Conservation (phyloP, 2,888 invertebrate species). For the Cynaeus angustus region DNA sequence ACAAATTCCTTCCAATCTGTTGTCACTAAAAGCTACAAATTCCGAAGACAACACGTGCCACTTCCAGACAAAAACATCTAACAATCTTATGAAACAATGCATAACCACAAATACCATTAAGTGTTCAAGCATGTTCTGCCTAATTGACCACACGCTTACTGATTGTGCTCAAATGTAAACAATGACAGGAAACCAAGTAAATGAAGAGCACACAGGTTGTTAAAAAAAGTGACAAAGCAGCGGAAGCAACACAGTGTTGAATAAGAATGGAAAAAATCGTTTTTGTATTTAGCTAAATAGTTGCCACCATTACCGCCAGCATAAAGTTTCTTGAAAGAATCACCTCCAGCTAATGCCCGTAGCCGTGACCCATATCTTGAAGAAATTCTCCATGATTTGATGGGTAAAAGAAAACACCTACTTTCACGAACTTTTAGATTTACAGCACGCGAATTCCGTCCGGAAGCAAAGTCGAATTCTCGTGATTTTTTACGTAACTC, state of each 20-base stretch:
- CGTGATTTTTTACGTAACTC: slow-evolving; percentile 18
- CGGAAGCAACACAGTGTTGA: background rate
- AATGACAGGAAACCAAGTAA: slow-evolving; percentile 20
- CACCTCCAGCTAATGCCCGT: background rate
- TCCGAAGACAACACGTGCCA: background rate
- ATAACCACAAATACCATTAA: slow-evolving; percentile 4
- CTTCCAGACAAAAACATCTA: background rate
- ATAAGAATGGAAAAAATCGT: background rate
- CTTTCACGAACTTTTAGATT: slow-evolving; percentile 11
- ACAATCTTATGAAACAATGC: slow-evolving; percentile 2
- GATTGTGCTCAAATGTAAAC: slow-evolving; percentile 8
- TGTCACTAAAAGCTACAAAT: no score
- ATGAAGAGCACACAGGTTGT: slow-evolving; percentile 15
- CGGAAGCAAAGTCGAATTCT: slow-evolving; percentile 11
- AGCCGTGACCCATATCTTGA: background rate
- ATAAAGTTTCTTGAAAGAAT: no score
- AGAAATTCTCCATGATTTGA: background rate
- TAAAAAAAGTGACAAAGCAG: background rate
- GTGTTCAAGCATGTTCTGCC: no score
- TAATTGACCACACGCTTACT: background rate
- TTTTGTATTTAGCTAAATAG: no score
- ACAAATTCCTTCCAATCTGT: no score
- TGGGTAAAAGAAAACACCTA: background rate
- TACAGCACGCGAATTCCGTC: slow-evolving; percentile 9
- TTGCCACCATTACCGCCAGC: no score